A percentile compares a stretch with the other conserved stretches of the same genome.
phyloP scores from a whole-genome alignment of 2,888 invertebrate genomes.

The Habrosyne pyritoides region DNA sequence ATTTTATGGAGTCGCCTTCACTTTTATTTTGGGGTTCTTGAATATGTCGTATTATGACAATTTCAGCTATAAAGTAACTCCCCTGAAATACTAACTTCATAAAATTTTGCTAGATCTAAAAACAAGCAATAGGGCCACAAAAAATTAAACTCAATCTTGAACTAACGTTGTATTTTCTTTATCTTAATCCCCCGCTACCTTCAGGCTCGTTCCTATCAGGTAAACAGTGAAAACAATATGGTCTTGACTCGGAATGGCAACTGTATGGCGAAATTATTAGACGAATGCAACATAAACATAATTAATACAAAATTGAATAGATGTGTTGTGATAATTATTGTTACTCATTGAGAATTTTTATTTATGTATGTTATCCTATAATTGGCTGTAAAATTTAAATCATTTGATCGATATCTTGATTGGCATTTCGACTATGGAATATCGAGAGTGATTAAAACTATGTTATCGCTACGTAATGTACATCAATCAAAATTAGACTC shows the following conservation, averaged over 20 bases:
- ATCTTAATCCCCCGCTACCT: conserved; percentile 87
- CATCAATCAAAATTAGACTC: conserved; percentile 62
- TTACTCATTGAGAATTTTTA: conserved; percentile 52
- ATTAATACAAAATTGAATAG: conserved; percentile 57
- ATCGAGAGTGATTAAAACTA: conserved; percentile 21
- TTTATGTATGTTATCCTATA: conserved; percentile 54
- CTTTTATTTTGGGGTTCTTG: neutral
- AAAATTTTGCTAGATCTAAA: neutral
- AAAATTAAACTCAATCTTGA: conserved; percentile 53
- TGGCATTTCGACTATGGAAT: conserved; percentile 36
- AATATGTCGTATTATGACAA: neutral
- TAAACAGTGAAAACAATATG: conserved; percentile 85
- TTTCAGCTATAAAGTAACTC: neutral
- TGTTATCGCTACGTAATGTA: conserved; percentile 36
- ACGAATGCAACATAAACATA: conserved; percentile 66
- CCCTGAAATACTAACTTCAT: neutral
- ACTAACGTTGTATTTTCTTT: conserved; percentile 84
- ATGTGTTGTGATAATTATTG: conserved; percentile 73
- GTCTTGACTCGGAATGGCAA: conserved; percentile 80
- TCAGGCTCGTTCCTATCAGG: conserved; percentile 94
- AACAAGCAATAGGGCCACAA: conserved; percentile 42
- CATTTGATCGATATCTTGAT: conserved; percentile 34
- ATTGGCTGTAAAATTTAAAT: conserved; percentile 69
- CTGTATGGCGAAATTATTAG: conserved; percentile 80
- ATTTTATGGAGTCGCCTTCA: neutral